Base-by-base conservation (phyloP, 2,113 vertebrate genomes). In the Hippopotamus amphibius region DNA sequence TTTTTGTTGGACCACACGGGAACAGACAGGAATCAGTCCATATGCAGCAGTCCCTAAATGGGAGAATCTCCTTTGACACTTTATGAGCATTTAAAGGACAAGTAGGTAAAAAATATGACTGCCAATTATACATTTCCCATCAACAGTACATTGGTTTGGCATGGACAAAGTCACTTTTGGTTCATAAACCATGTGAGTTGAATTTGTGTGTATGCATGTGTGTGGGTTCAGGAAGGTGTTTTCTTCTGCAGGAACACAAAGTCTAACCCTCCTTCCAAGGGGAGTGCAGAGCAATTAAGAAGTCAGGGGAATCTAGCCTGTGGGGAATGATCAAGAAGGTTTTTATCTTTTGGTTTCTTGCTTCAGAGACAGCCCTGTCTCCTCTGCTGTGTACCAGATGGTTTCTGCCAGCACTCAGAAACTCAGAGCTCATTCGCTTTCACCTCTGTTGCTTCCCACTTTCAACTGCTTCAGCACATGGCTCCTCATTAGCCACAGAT, bases 401-500 rank as follows among this genome's bases (percentile, higher is more conserved):
- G 14, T 74, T 81, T 69, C 92, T 59, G 14, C 7, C 84, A 93
- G 48, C 7, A 26, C 41, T 48, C 48, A 72, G 26, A 21, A 41
- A 15, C 13, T n/a, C 1, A 7, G 14, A 22, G 14, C 15, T 95
- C 28, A 66, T 72, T 72, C 83, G 19, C 57, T n/a, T 1, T 83
- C 13, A 28, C 16, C 5, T 76, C 19, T 48, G 0, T 57, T 33
- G 61, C 61, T 24, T 46, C 15, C 65, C 61, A 59, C 30, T 96
- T 85, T 92, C 77, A 72, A 13, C 15, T 10, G 48, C 28, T 79
- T 90, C 43, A 41, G 16, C 28, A 37, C 19, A 57, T 15, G 71
- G 61, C 8, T 84, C 6, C 85, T 81, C 53, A 93, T 93, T 88
- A 84, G 17, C 43, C 24, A 55, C 26, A 85, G 53, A 57, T 71